Base-by-base conservation (phyloP, 2,113 vertebrate genomes). In the Cottus gobio region DNA sequence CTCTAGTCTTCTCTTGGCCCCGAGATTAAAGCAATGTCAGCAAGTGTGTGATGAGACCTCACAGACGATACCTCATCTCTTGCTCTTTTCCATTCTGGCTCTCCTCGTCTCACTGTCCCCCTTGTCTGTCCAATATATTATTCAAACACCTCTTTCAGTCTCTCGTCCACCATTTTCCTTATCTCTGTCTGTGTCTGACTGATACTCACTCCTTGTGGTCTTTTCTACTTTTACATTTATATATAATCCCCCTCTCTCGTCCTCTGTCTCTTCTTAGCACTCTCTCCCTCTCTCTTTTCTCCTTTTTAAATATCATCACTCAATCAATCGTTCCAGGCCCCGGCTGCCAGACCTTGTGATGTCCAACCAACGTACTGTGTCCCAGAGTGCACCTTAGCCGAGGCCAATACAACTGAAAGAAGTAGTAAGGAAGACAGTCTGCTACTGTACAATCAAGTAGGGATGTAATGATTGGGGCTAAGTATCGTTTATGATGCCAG, bases 41-140 rank as follows among this genome's bases (percentile, higher is more conserved):
- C 85, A 87, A 87, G 93, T 94, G 92, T 94, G 89, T 87, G 90
- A 90, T 91, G 92, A 94, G 89, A 90, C 90, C 92, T 95, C 86
- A 91, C 93, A 93, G 92, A 91, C 82, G 52, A 92, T 85, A 77
- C 76, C 80, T 87, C 75, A 79, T 86, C 77, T 67, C 60, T 52
- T 58, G 50, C 60, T 72, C 76, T 85, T 89, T 91, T 85, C 84
- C 90, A 84, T 87, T 87, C 90, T 81, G 78, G 78, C 63, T 88
- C 83, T 79, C 46, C 71, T 85, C 56, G 46, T 85, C 87, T 87
- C 48, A 44, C 76, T 85, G 87, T 92, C 90, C 77, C 54, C 71
- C 79, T 78, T 26, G 44, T 85, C 79, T 71, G 48, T 92, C 87
- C 78, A 70, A 88, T 89, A 67, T 87, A 92, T 91, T 89, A 91